phyloP scores from a whole-genome alignment of 1,140 invertebrate genomes.

The Tetranychus urticae region DNA sequence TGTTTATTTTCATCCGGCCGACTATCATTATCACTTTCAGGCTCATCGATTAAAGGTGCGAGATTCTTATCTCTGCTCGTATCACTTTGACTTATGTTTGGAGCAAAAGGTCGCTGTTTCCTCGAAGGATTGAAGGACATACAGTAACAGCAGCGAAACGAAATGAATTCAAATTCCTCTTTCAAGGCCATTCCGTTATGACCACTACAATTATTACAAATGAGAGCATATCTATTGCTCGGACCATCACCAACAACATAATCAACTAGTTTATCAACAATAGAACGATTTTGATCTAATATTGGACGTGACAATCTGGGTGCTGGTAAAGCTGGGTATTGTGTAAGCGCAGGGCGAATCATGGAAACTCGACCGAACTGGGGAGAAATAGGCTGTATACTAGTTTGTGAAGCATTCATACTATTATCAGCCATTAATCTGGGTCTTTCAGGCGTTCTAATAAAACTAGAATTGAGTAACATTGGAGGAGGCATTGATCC shows the following conservation, averaged over 20 bases:
- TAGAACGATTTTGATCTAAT: conserved; percentile 32
- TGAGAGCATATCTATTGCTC: conserved; percentile 72
- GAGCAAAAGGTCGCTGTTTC: conserved; percentile 2
- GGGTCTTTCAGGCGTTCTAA: background rate
- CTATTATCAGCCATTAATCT: too few relatives aligned
- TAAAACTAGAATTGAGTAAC: background rate
- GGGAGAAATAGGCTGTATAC: background rate
- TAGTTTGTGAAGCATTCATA: background rate
- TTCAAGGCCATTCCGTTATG: conserved; percentile 93
- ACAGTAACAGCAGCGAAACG: conserved; percentile 71
- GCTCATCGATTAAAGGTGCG: background rate
- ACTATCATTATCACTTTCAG: conserved; percentile 1
- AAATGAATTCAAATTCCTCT: conserved; percentile 87
- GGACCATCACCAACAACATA: conserved; percentile 86
- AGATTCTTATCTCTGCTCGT: background rate
- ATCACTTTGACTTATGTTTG: background rate
- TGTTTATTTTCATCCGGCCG: background rate
- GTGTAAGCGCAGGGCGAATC: conserved; percentile 9
- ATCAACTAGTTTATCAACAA: conserved; percentile 69
- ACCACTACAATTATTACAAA: conserved; percentile 62
- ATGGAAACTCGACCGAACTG: background rate
- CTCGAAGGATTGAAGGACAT: conserved; percentile 34
- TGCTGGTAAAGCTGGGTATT: conserved; percentile 8
- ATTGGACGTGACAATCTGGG: conserved; percentile 24
- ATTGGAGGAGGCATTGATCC: background rate